Percentiles rank a stretch among this genome's conserved stretches.
Conservation (phyloP, 1,140 invertebrate genomes). For the Saxidomus purpurata region DNA sequence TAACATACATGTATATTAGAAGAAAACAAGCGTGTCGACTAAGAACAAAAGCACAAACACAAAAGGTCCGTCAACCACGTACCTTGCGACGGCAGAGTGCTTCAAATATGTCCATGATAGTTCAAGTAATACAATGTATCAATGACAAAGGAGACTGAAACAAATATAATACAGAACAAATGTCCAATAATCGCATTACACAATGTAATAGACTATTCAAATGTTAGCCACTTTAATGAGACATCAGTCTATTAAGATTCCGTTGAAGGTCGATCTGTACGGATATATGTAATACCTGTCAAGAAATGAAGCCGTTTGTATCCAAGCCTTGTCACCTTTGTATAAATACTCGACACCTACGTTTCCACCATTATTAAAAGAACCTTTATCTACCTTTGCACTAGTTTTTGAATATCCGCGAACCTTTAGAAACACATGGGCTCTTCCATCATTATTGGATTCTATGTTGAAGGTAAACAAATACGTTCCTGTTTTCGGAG, state of each 20-base stretch:
- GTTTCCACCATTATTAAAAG: background rate
- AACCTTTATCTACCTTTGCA: background rate
- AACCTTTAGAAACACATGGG: background rate
- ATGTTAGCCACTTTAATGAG: no score
- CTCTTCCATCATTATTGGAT: background rate
- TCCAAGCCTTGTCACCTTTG: background rate
- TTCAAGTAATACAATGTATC: no score
- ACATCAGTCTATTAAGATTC: background rate
- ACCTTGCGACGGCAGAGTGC: no score
- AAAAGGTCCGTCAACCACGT: no score
- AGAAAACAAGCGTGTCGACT: no score
- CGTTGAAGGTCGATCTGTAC: background rate
- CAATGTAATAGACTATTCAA: no score
- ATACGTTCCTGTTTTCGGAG: conserved; percentile 23
- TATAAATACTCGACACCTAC: background rate
- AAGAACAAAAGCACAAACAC: no score
- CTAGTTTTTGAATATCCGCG: background rate
- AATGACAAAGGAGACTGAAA: no score
- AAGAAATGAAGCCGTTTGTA: background rate
- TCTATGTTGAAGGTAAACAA: conserved; percentile 5
- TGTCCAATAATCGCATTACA: no score
- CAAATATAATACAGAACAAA: no score
- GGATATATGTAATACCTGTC: background rate
- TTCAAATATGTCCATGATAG: no score
- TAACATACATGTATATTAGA: no score